Percentiles rank a stretch among this genome's conserved stretches.
Evolutionary conservation across 2,888 invertebrate species (phyloP).

Genomic region (Protonemura montana): DNA sequence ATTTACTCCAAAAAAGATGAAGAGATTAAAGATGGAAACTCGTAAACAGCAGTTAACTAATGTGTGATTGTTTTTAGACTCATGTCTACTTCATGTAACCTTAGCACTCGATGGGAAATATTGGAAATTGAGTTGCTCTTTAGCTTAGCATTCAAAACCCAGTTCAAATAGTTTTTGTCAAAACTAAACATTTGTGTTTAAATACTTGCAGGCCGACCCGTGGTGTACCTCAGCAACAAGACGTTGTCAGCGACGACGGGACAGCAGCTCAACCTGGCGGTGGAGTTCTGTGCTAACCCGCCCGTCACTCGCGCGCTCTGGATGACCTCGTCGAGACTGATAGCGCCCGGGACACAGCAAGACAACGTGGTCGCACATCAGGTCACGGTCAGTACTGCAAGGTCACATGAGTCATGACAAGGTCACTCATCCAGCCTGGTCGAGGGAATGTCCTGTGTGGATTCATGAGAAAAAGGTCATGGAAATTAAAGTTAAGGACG

Average conservation of each 20-base stretch:
- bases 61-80: no score
- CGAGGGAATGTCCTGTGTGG: not conserved
- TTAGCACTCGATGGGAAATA: no score
- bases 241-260: constrained; percentile 75
- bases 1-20: no score
- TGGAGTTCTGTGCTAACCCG: constrained; percentile 82
- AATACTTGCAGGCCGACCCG: constrained; percentile 72
- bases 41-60: no score
- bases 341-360: constrained; percentile 50
- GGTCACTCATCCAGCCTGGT: not conserved
- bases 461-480: no score
- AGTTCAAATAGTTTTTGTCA: no score
- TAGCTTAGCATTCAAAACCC: no score
- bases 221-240: constrained; percentile 70
- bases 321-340: constrained; percentile 59
- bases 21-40: no score
- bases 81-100: no score
- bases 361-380: constrained; percentile 49
- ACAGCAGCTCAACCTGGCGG: constrained; percentile 71
- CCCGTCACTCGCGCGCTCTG: constrained; percentile 69
- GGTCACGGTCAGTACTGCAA: constrained; percentile 47
- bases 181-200: no score
- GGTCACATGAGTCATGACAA: not conserved
- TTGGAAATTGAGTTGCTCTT: no score
- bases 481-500: no score